Evolutionary conservation across 2,888 invertebrate species (phyloP), one percentile per base, ranked within the genome.

Genomic region (Brachycybe producta): DNA sequence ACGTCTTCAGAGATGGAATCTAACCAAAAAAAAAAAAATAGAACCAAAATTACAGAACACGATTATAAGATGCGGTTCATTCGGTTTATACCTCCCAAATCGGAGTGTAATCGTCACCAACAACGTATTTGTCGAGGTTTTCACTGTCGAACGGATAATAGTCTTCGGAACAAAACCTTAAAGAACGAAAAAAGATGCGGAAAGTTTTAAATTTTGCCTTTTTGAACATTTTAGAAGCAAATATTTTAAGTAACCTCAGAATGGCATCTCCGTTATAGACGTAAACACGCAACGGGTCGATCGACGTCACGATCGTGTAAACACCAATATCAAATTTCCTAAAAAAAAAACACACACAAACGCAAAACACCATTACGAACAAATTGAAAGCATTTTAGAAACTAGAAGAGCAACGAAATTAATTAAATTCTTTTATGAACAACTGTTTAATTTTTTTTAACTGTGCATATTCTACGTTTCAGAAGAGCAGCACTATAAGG

Each of bases 301-400:
- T 74, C 0, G 91, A 94, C 0, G 92, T 94, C 19, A 97, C 70
- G 1, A 84, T 80, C 0, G 86, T 85, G 64, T 97, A 97, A 51
- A 97, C 79, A 7, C 97, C 95, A 65, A 97, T 85, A 69, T 97
- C 97, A 68, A 97, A 97, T 71, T 92, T 94, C 66, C 70, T 70
- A 57, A 32, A 65, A 60, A 48, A 40, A 45, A 52, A 49, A 5
- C n/a, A 32, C 4, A 28, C 1, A 39, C 28, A 28, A 15, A 30
- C 13, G 15, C 35, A 28, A 15, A 1, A 26, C 23, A 23, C 19
- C 30, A n/a, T 23, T 35, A 36, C 7, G 13, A 13, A 44, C 7
- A 11, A 44, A 15, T 30, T 39, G n/a, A 39, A 26, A 39, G 15
- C 23, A 48, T 24, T 42, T 27, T 44, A 3, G 17, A 32, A 28